Percentiles rank a stretch among this genome's conserved stretches.
Conservation (phyloP, 2,797 vertebrate genomes). For the Poeciliopsis gracilis region DNA sequence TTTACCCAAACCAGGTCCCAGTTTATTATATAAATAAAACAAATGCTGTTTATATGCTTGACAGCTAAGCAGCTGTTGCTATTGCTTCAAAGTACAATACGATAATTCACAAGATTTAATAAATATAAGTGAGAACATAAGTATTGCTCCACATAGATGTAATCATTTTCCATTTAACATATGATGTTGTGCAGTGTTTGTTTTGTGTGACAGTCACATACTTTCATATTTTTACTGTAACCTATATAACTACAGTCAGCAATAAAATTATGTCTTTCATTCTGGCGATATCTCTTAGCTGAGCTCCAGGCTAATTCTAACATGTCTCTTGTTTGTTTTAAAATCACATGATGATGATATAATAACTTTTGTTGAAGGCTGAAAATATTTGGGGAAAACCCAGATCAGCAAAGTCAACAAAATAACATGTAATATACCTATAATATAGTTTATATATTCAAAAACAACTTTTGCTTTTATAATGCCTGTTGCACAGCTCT, state of each 20-base stretch:
- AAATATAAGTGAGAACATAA: neutral
- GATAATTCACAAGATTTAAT: neutral
- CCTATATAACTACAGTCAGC: neutral
- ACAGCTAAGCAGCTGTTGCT: neutral
- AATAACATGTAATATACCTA: neutral
- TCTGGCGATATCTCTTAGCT: neutral
- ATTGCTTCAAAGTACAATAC: neutral
- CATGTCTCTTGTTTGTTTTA: neutral
- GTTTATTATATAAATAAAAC: neutral
- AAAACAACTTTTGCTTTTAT: neutral
- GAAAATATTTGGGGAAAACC: conserved; percentile 1
- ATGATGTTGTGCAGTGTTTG: neutral
- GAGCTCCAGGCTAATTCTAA: neutral
- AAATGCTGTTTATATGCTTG: neutral
- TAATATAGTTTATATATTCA: neutral
- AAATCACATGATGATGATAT: neutral
- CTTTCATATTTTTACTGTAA: neutral
- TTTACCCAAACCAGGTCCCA: neutral
- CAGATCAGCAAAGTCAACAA: neutral
- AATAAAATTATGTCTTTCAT: neutral
- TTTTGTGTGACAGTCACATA: neutral
- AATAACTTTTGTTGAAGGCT: neutral
- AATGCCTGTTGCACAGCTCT: neutral
- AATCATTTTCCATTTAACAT: neutral
- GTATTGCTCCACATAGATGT: neutral